phyloP scores from a whole-genome alignment of 2,888 invertebrate species.

The Drosophila hamatofila region DNA sequence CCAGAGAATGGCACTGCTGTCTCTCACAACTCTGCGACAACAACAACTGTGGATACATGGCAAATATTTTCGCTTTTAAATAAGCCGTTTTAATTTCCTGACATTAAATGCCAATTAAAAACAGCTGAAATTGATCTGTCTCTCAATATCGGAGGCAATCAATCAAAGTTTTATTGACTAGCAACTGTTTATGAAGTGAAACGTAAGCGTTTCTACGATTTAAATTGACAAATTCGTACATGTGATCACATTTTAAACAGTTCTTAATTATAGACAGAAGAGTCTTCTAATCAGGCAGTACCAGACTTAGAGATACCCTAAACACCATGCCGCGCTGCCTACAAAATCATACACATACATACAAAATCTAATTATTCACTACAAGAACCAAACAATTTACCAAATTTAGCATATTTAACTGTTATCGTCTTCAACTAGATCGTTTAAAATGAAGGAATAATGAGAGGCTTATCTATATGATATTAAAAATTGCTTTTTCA shows the following conservation, averaged over 20 bases:
- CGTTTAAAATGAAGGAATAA: too few species aligned
- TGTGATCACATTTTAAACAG: not conserved
- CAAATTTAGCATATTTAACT: too few species aligned
- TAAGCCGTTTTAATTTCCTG: slow-evolving; percentile 63
- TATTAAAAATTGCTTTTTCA: too few species aligned
- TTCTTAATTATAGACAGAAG: not conserved
- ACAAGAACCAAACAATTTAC: too few species aligned
- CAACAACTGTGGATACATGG: slow-evolving; percentile 22
- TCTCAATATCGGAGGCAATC: slow-evolving; percentile 11
- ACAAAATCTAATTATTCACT: too few species aligned
- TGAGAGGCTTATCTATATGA: too few species aligned
- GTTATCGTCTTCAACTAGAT: too few species aligned
- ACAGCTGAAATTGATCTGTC: slow-evolving; percentile 2
- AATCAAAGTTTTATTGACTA: slow-evolving; percentile 6
- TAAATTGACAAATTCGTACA: not conserved
- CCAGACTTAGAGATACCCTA: not conserved
- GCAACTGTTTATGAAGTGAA: not conserved
- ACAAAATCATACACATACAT: too few species aligned
- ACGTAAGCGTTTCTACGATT: not conserved
- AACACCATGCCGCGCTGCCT: not conserved
- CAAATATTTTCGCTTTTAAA: slow-evolving; percentile 37
- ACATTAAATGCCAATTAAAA: slow-evolving; percentile 58
- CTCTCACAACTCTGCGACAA: slow-evolving; percentile 15
- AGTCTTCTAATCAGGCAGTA: not conserved
- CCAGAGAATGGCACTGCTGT: slow-evolving; percentile 32